phyloP scores from a whole-genome alignment of 2,113 vertebrate species.

The Oncorhynchus gorbuscha region DNA sequence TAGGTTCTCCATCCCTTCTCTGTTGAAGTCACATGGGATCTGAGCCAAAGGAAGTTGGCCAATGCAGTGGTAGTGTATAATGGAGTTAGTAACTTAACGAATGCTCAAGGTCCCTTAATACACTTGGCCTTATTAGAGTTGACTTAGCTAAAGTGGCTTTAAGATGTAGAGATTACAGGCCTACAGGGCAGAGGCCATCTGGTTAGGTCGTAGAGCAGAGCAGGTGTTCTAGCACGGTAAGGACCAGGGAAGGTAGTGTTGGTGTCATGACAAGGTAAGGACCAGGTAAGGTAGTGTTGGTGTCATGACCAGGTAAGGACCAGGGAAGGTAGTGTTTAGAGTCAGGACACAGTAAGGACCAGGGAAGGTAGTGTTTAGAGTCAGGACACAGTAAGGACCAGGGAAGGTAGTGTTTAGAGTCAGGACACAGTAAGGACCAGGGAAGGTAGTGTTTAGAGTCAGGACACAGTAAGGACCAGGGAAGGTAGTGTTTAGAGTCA shows the following conservation, averaged over 20 bases:
- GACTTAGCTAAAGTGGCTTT: slow-evolving; percentile 21
- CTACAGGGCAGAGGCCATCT: background rate
- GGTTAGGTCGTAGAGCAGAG: background rate
- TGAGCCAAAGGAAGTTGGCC: background rate
- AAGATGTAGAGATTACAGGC: slow-evolving; percentile 17
- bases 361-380: background rate
- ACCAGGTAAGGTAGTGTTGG: no score
- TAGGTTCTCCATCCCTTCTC: background rate
- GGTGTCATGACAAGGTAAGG: no score
- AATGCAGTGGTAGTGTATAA: slow-evolving; percentile 8
- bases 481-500: no score
- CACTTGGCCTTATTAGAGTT: slow-evolving; percentile 6
- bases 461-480: no score
- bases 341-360: background rate
- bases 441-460: no score
- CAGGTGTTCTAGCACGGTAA: background rate
- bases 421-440: no score
- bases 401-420: no score
- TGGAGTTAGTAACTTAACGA: slow-evolving; percentile 26
- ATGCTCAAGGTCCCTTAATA: slow-evolving; percentile 17
- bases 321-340: no score
- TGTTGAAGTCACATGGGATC: background rate
- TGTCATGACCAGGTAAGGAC: no score
- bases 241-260: no score
- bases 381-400: no score